Conservation (phyloP, 2,113 vertebrate species). For the Silurus meridionalis region DNA sequence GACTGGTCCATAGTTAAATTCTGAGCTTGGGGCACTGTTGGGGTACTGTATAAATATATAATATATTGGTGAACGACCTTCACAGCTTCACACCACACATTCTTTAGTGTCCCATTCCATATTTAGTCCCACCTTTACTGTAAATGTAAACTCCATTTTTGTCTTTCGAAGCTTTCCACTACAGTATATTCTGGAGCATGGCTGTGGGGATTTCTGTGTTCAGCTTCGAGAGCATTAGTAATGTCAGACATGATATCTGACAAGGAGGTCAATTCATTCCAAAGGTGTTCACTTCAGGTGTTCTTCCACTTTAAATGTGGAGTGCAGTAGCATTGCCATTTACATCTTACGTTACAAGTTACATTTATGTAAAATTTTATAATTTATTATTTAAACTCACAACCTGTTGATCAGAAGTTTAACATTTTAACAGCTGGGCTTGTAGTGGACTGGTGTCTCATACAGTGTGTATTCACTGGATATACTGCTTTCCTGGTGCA, state of each 20-base stretch:
- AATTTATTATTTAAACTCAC: too few species aligned
- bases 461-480: background rate
- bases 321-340: background rate
- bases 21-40: too few species aligned
- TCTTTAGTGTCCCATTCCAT: background rate
- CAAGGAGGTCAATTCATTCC: background rate
- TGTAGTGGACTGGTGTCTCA: background rate
- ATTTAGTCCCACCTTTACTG: background rate
- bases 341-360: too few species aligned
- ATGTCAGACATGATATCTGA: background rate
- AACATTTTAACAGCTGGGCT: too few species aligned
- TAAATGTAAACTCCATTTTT: background rate
- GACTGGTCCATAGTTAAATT: too few species aligned
- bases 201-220: background rate
- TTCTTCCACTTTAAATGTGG: background rate
- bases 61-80: too few species aligned
- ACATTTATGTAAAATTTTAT: too few species aligned
- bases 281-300: background rate
- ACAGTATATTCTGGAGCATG: background rate
- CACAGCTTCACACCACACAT: background rate
- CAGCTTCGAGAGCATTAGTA: background rate
- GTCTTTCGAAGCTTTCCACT: background rate
- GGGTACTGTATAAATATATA: too few species aligned
- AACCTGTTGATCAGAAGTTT: too few species aligned
- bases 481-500: too few species aligned